These are phyloP conservation scores for Aporrectodea caliginosa DNA, from an alignment of 1,140 invertebrate genomes.

Conservation along the genomic window DNA sequence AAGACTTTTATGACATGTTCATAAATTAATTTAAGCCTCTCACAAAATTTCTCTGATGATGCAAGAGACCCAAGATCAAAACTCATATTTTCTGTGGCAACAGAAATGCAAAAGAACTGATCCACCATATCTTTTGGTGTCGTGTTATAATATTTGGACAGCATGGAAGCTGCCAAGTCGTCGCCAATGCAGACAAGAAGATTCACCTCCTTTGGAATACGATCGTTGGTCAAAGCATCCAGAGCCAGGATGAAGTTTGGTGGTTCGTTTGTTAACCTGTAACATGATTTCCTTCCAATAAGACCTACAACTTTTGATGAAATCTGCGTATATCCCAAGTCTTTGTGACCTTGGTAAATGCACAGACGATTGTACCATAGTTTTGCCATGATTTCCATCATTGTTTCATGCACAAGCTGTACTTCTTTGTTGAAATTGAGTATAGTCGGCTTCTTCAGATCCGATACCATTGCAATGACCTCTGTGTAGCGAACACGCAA, in stretches of 20 bases:
- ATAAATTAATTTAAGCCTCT: neutral
- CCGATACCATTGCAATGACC: neutral
- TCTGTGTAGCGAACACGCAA: neutral
- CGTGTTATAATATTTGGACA: neutral
- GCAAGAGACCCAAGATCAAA: neutral
- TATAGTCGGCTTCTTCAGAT: too few relatives aligned
- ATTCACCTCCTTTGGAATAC: neutral
- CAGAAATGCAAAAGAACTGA: neutral
- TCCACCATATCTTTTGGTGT: neutral
- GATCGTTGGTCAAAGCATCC: neutral
- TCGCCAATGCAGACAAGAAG: neutral
- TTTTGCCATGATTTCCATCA: neutral
- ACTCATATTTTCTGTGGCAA: neutral
- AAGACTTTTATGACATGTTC: neutral
- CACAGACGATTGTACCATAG: neutral
- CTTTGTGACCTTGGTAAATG: neutral
- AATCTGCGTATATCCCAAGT: neutral
- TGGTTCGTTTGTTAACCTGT: neutral
- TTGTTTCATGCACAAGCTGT: neutral
- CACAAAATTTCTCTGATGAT: neutral
- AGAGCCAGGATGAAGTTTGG: neutral
- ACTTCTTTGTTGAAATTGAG: neutral
- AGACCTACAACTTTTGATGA: neutral
- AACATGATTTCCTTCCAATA: neutral
- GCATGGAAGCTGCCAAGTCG: neutral